Conservation (phyloP, 2,888 invertebrate genomes). For the Busseola fusca region DNA sequence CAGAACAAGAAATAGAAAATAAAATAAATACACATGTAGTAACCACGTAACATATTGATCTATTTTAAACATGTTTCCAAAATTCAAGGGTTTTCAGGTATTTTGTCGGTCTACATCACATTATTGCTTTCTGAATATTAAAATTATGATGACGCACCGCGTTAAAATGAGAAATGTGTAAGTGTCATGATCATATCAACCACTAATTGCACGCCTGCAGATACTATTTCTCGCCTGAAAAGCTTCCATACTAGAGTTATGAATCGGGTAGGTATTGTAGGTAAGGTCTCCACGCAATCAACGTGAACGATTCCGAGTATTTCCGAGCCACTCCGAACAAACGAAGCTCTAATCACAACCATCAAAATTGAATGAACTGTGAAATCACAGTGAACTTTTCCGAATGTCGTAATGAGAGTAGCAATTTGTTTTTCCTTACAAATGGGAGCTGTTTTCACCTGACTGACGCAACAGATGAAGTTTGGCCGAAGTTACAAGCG, state of each 20-base stretch:
- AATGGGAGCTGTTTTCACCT: constrained; percentile 81
- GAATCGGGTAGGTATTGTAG: constrained; percentile 21
- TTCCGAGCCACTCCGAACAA: constrained; percentile 42
- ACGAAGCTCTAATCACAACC: constrained; percentile 73
- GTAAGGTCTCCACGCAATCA: constrained; percentile 14
- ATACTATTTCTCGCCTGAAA: background rate
- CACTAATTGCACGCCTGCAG: constrained; percentile 24
- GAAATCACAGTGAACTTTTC: constrained; percentile 80
- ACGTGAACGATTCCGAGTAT: constrained; percentile 28
- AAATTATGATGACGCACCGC: constrained; percentile 9
- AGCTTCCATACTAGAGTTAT: constrained; percentile 13
- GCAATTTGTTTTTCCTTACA: constrained; percentile 84
- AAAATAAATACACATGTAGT: background rate
- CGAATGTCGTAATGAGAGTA: constrained; percentile 81
- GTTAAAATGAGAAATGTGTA: background rate
- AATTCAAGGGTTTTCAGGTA: background rate
- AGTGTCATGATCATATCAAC: background rate
- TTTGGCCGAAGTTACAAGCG: constrained; percentile 69
- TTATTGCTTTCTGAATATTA: background rate
- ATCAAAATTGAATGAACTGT: constrained; percentile 78
- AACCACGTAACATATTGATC: too few relatives aligned
- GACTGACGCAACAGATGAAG: constrained; percentile 81
- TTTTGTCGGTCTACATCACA: background rate
- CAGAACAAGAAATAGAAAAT: background rate
- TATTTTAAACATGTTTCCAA: background rate